A percentile compares a stretch with the other conserved stretches of the same genome.
phyloP scores from a whole-genome alignment of 2,113 vertebrate species.

The Cynopterus brachyotis region DNA sequence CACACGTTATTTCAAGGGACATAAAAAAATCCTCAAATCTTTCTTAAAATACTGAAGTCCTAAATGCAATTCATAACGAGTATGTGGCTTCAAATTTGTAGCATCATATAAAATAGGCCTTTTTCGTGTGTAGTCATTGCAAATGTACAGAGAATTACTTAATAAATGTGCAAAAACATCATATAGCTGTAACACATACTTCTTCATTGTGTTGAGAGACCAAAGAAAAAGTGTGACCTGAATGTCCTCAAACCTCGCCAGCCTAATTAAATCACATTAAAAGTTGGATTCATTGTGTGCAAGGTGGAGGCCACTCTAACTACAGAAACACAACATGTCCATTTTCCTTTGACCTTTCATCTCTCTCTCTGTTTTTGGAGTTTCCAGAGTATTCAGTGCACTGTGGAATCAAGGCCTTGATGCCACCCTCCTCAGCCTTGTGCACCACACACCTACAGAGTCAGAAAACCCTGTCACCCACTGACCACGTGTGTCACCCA shows the following conservation, averaged over 20 bases:
- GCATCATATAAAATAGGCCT: not conserved
- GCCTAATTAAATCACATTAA: not conserved
- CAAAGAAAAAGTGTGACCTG: not conserved
- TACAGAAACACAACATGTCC: not conserved
- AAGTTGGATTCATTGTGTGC: not conserved
- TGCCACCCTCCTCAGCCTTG: fast-evolving
- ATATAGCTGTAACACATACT: not conserved
- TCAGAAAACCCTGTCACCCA: not conserved
- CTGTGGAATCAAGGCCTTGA: not conserved
- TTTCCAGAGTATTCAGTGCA: not conserved
- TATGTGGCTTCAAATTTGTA: not conserved
- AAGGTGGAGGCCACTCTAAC: not conserved
- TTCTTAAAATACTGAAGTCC: constrained; percentile 4
- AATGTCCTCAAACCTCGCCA: not conserved
- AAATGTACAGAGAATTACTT: not conserved
- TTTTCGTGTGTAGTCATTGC: not conserved
- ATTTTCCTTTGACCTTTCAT: not conserved
- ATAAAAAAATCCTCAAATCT: not conserved
- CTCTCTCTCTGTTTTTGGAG: not conserved
- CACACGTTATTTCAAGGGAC: not conserved
- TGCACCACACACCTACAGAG: too few species aligned
- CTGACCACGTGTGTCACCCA: not conserved
- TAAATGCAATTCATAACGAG: not conserved
- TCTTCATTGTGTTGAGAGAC: not conserved
- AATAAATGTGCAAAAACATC: not conserved